Conservation (phyloP, 2,113 vertebrate genomes). For the Engystomops pustulosus region DNA sequence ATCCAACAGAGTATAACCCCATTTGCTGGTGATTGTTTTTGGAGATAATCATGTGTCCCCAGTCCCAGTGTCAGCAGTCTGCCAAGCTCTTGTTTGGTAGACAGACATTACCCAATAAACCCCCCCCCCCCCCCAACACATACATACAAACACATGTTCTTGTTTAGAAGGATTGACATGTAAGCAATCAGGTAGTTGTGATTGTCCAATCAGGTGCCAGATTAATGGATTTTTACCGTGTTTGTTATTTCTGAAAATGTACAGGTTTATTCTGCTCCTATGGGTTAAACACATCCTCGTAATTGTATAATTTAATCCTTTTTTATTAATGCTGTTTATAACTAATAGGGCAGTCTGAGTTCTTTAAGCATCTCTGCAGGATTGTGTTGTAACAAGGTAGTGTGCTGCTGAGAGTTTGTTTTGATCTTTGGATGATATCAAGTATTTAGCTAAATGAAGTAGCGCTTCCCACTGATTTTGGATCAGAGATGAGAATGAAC, state of each 20-base stretch:
- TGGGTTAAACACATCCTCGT: constrained; percentile 19
- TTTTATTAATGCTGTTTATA: constrained; percentile 19
- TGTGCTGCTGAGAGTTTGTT: constrained; percentile 43
- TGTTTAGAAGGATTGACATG: too few relatives aligned
- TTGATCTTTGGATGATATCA: constrained; percentile 48
- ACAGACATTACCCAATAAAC: too few relatives aligned
- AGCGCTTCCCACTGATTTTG: constrained; percentile 43
- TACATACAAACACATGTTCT: too few relatives aligned
- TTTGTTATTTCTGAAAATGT: background rate
- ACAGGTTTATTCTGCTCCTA: background rate
- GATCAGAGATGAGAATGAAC: constrained; percentile 21
- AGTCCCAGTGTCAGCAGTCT: too few relatives aligned
- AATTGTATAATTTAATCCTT: constrained; percentile 21
- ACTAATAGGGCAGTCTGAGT: constrained; percentile 14
- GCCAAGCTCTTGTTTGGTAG: too few relatives aligned
- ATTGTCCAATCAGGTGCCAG: background rate
- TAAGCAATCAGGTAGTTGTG: background rate
- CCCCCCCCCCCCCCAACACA: too few relatives aligned
- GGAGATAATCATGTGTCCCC: too few relatives aligned
- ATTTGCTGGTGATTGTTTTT: too few relatives aligned
- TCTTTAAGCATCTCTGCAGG: constrained; percentile 27
- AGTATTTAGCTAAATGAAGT: constrained; percentile 46
- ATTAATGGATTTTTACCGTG: background rate
- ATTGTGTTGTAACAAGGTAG: constrained; percentile 41
- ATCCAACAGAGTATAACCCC: too few relatives aligned